Base-by-base conservation (phyloP, 1,140 invertebrate genomes). In the Kradibia gibbosae region DNA sequence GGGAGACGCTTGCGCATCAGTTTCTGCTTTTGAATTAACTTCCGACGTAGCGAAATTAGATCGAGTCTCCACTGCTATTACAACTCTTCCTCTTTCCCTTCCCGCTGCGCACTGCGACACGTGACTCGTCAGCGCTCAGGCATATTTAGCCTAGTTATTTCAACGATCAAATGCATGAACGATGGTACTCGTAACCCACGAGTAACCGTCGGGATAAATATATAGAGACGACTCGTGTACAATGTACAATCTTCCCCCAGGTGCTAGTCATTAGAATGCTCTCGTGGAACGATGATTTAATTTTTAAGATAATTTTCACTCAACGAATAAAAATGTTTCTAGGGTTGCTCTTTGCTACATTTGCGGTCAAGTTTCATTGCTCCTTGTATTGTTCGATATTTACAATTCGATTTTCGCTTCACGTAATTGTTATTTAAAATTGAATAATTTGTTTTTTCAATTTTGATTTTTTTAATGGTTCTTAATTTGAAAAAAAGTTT, bases 11-110 rank as follows among this genome's bases (percentile, higher is more conserved):
- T 57, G 39, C 39, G 15, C 55, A n/a, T 20, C 55, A 7, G 28
- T 39, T 39, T 53, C 50, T 8, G 50, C 50, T 22, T 53, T 53
- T 20, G 50, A 53, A 53, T 53, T 62, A 67, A 39, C 20, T 76
- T 45, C 25, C n/a, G 53, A 55, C 48, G 73, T n/a, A 75, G 50
- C 73, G 22, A 62, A 76, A 62, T 76, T 57, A 62, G 36, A 76
- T 76, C 74, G n/a, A 39, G 22, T 25, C 34, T 42, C 20, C 53
- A 13, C 10, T 22, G 31, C 34, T 13, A 53, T 53, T 53, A 53
- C 50, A 11, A 53, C 50, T 20, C 15, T 53, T 3, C 15, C 62
- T 8, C 31, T 11, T 17, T 65, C 34, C 11, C 31, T 11, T 34
- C 15, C 34, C 31, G 0, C 62, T 17, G 0, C 34, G 3, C 62